Base-by-base conservation (phyloP, 2,113 vertebrate genomes). In the Nycticebus coucang region DNA sequence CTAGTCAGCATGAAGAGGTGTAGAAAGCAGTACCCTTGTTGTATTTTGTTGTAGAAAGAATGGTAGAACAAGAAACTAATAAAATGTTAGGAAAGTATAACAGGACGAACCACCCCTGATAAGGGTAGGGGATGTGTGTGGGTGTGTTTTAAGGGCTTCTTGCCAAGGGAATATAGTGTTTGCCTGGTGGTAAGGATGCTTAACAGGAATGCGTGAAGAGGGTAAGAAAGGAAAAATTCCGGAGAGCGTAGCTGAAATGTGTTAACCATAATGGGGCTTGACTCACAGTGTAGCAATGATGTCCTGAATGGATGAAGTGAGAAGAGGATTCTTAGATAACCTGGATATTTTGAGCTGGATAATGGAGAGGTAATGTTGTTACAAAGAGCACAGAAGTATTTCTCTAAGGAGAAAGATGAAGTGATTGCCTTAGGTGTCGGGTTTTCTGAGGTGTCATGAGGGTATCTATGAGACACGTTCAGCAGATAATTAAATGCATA, bases 31-130 rank as follows among this genome's bases (percentile, higher is more conserved):
- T 82, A 78, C 41, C 90, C 1, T 66, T 60, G 17, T 55, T 35
- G 74, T 77, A 45, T 62, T 97, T 74, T 85, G 26, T 89, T 83
- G 5, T 64, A 14, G 75, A 89, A 81, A 41, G 14, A 91, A 60
- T 3, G 10, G 9, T 80, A 62, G n/a, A 14, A 12, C 12, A 80
- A 92, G n/a, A 93, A 90, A 79, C 66, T n/a, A 87, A 50, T 53
- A n/a, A 87, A 93, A 57, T 87, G 2, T 7, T 64, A 33, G 24
- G 4, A 55, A 45, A n/a, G 15, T 12, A 37, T 72, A 74, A 24
- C 12, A 62, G 33, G 80, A 53, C 72, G 60, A 87, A 37, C 50
- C 66, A 41, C 4, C 28, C 12, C 4, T 0, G 17, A 64, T 14
- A 55, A 84, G 4, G 5, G 26, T 69, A 28, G 35, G 30, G 19